Base-by-base conservation (phyloP, 1,140 invertebrate genomes). In the Cyrtorhinus lividipennis region DNA sequence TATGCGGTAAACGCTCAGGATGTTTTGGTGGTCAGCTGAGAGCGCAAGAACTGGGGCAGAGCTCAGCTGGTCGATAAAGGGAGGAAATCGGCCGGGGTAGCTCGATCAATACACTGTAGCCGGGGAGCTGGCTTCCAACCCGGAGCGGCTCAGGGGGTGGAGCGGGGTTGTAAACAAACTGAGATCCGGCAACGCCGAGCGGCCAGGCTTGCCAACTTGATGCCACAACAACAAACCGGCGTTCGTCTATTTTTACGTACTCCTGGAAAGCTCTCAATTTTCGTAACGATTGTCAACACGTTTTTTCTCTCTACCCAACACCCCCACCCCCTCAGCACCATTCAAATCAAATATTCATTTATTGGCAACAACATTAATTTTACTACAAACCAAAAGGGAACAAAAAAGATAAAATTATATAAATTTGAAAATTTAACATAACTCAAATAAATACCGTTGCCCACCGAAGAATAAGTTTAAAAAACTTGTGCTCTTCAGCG, bases 11-110 rank as follows among this genome's bases (percentile, higher is more conserved):
- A 38, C 30, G 15, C 5, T 38, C 30, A 38, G 48, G 20, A 53
- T 53, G 48, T 53, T 53, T 53, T 53, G 48, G 48, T 53, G 48
- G 48, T 53, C 48, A 53, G 48, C 48, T 53, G 48, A 5, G 48
- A 20, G 5, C 10, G 20, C 10, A 13, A 38, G 30, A 53, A 53
- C 48, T 53, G 48, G 48, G 48, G 48, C 48, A 53, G 48, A 53
- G 48, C 48, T 53, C 48, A 53, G 48, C 48, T 53, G 48, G 48
- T 53, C 48, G 48, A 53, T 53, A 53, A 22, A 53, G 8, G 48
- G 18, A 20, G 48, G 20, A 22, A 20, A 22, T 10, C 48, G 10
- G 8, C 48, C 48, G 20, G 48, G 48, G 12, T 53, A 5, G 20
- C 5, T 53, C 10, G 48, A 53, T 53, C 48, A 53, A 53, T 53